A percentile compares a stretch with the other conserved stretches of the same genome.
phyloP scores from a whole-genome alignment of 2,113 vertebrate species.

The Pterocles orientalis region DNA sequence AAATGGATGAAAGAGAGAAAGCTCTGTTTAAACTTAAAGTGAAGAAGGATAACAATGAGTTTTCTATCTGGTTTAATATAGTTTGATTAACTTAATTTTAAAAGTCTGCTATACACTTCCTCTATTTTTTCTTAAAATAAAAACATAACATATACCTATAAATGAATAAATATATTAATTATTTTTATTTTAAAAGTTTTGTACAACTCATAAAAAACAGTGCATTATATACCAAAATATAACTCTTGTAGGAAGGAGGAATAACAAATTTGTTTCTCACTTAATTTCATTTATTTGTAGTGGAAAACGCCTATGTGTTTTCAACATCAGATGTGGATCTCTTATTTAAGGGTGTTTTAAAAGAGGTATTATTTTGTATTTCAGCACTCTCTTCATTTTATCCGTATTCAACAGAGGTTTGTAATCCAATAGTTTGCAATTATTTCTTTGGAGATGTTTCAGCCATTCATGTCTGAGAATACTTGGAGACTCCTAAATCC shows the following conservation, averaged over 20 bases:
- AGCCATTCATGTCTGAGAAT: background rate
- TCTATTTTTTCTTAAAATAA: background rate
- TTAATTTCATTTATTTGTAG: background rate
- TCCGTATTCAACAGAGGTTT: background rate
- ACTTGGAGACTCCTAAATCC: background rate
- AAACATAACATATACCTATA: background rate
- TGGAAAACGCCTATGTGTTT: background rate
- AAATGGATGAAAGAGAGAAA: background rate
- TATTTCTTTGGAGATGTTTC: constrained; percentile 27
- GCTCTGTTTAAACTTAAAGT: background rate
- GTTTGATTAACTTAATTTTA: background rate
- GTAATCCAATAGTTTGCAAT: background rate
- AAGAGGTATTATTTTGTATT: background rate
- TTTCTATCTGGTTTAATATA: background rate
- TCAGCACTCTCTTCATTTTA: background rate
- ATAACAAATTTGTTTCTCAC: background rate
- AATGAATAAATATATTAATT: background rate
- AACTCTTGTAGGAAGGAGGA: background rate
- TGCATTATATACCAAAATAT: background rate
- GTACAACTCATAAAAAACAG: background rate
- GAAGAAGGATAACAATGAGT: background rate
- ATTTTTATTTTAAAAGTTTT: background rate
- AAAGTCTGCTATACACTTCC: background rate
- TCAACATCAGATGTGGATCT: background rate
- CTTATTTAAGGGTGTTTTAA: background rate